Conservation (phyloP, 2,113 vertebrate species). For the Solenodon paradoxus region DNA sequence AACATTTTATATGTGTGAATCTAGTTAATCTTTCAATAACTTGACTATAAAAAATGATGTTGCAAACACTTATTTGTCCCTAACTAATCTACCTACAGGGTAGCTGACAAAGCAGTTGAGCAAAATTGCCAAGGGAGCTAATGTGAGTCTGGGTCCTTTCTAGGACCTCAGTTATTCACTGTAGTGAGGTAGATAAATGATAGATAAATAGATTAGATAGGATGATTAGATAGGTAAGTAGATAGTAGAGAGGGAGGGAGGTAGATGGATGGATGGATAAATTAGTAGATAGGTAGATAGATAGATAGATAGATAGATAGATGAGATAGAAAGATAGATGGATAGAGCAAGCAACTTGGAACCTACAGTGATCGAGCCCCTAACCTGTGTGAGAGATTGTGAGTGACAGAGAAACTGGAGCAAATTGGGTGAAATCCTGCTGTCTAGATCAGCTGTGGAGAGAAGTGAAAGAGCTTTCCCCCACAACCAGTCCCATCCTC, state of each 20-base stretch:
- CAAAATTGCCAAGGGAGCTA: not conserved
- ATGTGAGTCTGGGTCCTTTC: not conserved
- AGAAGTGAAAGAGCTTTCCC: fast-evolving
- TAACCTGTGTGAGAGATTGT: too few species aligned
- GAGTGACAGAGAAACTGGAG: not conserved
- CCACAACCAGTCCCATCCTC: too few species aligned
- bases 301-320: too few species aligned
- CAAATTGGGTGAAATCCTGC: not conserved
- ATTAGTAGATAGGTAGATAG: too few species aligned
- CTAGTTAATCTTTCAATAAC: constrained; percentile 23
- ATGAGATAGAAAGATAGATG: too few species aligned
- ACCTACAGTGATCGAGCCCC: not conserved
- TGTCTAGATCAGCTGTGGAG: not conserved
- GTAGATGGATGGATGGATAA: too few species aligned
- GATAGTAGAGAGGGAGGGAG: too few species aligned
- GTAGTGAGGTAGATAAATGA: too few species aligned
- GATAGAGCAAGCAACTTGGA: not conserved
- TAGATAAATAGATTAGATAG: too few species aligned
- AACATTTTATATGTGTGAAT: not conserved
- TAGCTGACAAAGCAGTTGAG: not conserved
- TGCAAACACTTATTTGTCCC: not conserved
- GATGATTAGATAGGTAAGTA: too few species aligned
- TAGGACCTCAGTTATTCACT: not conserved
- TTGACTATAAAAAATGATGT: not conserved
- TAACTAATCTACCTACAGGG: not conserved